These are phyloP conservation scores for Motacilla alba DNA, from an alignment of 2,113 vertebrate species.

Conservation along the genomic window DNA sequence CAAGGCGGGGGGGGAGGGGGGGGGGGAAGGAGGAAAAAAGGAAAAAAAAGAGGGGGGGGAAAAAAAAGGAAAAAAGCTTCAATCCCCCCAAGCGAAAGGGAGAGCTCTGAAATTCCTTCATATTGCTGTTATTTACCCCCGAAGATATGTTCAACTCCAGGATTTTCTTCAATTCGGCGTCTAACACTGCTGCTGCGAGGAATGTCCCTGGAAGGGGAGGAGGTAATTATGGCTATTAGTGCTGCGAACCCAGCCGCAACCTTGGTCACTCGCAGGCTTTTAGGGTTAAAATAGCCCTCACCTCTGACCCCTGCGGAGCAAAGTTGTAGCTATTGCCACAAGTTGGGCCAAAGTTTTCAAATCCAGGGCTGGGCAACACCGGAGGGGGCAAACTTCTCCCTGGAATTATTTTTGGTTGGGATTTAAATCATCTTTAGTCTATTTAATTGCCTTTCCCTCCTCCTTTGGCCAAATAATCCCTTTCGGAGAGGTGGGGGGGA, in stretches of 20 bases:
- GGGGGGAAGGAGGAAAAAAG: neutral
- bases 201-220: slow-evolving; percentile 42
- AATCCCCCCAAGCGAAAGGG: slow-evolving; percentile 58
- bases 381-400: slow-evolving; percentile 22
- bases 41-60: neutral
- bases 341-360: slow-evolving; percentile 73
- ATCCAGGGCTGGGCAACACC: slow-evolving; percentile 46
- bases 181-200: slow-evolving; percentile 35
- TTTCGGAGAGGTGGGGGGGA: neutral
- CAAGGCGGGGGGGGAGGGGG: neutral
- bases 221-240: slow-evolving; percentile 43
- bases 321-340: slow-evolving; percentile 61
- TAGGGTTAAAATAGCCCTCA: slow-evolving; percentile 76
- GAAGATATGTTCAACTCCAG: slow-evolving; percentile 25
- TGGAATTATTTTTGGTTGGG: slow-evolving; percentile 17
- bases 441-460: slow-evolving; percentile 43
- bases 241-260: slow-evolving; percentile 34
- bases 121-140: slow-evolving; percentile 62
- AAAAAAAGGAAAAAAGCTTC: neutral
- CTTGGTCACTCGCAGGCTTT: slow-evolving; percentile 62
- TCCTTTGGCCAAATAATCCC: slow-evolving; percentile 21
- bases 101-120: slow-evolving; percentile 63
- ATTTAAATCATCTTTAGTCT: slow-evolving; percentile 50
- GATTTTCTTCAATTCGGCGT: neutral
- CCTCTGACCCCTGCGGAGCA: slow-evolving; percentile 75